These are phyloP conservation scores for Engraulis encrasicolus DNA, from an alignment of 2,113 vertebrate genomes.

Conservation along the genomic window DNA sequence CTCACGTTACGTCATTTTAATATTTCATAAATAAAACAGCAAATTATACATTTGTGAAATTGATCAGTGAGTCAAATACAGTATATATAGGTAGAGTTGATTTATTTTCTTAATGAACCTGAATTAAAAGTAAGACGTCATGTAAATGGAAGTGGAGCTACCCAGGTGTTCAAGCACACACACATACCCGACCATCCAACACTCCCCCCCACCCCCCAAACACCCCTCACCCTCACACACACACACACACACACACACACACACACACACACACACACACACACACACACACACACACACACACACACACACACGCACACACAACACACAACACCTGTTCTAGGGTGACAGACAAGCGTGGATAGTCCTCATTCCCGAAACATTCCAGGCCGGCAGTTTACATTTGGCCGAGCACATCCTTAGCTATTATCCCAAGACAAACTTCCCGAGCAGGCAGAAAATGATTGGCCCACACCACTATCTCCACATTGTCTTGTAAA, in stretches of 20 bases:
- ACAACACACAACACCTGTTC: constrained; percentile 60
- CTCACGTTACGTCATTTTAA: neutral
- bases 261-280: constrained; percentile 31
- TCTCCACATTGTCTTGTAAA: constrained; percentile 9
- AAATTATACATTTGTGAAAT: too few relatives aligned
- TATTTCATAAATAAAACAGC: too few relatives aligned
- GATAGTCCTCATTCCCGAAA: constrained; percentile 23
- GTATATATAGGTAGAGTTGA: neutral
- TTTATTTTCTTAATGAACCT: neutral
- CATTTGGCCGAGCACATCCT: neutral
- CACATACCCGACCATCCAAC: constrained; percentile 21
- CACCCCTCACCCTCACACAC: neutral
- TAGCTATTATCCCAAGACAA: constrained; percentile 42
- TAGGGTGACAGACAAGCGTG: constrained; percentile 31
- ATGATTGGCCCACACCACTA: constrained; percentile 45
- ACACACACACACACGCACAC: too few relatives aligned
- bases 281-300: constrained; percentile 32
- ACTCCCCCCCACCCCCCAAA: constrained; percentile 13
- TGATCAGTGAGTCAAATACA: too few relatives aligned
- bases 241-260: constrained; percentile 19
- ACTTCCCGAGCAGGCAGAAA: constrained; percentile 54
- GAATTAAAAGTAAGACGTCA: neutral
- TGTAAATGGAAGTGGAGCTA: neutral
- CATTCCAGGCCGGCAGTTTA: constrained; percentile 38
- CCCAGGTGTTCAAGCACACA: constrained; percentile 13